Conservation (phyloP, 2,797 vertebrate species). For the Alectoris magna region DNA sequence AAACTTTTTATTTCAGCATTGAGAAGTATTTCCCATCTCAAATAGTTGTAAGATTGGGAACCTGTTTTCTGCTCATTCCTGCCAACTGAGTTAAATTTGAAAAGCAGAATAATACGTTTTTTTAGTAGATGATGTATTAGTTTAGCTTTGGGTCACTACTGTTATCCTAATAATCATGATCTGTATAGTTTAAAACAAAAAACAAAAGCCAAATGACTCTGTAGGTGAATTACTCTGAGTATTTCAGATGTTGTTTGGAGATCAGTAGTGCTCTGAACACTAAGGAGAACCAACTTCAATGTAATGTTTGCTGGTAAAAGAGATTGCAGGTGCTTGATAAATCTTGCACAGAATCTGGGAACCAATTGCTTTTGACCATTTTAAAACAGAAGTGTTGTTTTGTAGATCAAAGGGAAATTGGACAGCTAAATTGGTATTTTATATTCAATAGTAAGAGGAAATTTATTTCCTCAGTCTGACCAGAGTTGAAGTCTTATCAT, state of each 20-base stretch:
- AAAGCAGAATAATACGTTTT: neutral
- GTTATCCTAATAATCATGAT: neutral
- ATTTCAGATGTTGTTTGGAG: conserved; percentile 7
- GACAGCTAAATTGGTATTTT: neutral
- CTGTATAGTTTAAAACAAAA: neutral
- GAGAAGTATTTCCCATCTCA: neutral
- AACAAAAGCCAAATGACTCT: neutral
- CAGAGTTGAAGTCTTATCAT: neutral
- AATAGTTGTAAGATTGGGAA: neutral
- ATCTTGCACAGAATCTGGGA: neutral
- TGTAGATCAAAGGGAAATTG: neutral
- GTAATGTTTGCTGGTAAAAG: neutral
- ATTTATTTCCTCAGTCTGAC: accelerated
- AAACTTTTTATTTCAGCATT: neutral
- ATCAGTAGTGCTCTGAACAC: neutral
- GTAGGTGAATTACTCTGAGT: neutral
- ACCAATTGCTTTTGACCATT: neutral
- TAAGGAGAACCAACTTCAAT: neutral
- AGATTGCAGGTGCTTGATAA: neutral
- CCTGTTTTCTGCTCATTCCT: neutral
- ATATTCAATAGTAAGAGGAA: neutral
- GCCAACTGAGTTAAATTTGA: neutral
- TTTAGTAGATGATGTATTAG: neutral
- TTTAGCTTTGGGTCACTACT: neutral
- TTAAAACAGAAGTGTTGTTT: neutral